A percentile compares a stretch with the other conserved stretches of the same genome.
phyloP scores from a whole-genome alignment of 2,113 vertebrate species.

The Dolichotis patagonum region DNA sequence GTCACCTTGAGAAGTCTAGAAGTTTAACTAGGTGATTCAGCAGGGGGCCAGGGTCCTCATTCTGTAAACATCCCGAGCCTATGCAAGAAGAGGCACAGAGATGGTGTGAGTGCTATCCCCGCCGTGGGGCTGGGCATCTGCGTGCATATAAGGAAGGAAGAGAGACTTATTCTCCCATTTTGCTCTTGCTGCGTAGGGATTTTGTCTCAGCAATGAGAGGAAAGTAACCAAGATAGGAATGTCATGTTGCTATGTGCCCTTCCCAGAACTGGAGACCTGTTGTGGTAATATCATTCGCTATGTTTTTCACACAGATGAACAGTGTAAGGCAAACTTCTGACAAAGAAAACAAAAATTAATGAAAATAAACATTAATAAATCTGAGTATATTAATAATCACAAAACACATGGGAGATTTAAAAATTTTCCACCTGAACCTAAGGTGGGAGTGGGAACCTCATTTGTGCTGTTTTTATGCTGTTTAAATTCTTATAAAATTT shows the following conservation, averaged over 20 bases:
- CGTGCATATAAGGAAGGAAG: no score
- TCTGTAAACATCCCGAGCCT: no score
- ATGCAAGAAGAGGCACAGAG: no score
- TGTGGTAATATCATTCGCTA: not conserved
- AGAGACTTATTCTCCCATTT: no score
- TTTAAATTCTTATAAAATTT: conserved; percentile 29
- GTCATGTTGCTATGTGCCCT: not conserved
- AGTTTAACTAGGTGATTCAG: no score
- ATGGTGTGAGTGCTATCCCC: no score
- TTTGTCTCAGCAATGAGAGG: no score
- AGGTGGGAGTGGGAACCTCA: conserved; percentile 23
- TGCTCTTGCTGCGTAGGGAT: no score
- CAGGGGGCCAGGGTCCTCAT: no score
- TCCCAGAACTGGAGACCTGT: not conserved
- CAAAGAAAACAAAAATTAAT: conserved; percentile 17
- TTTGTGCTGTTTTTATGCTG: conserved; percentile 16
- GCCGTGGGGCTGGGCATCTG: no score
- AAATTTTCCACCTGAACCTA: conserved; percentile 43
- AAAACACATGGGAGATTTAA: conserved; percentile 52
- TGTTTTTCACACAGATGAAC: conserved; percentile 13
- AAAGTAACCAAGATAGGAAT: not conserved
- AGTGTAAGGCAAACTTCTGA: conserved; percentile 46
- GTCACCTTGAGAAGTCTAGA: no score
- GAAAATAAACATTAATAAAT: conserved; percentile 6
- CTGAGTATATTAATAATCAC: conserved; percentile 15